Evolutionary conservation across 2,797 vertebrate species (phyloP).

Genomic region (Typhlichthys eigenmanni): DNA sequence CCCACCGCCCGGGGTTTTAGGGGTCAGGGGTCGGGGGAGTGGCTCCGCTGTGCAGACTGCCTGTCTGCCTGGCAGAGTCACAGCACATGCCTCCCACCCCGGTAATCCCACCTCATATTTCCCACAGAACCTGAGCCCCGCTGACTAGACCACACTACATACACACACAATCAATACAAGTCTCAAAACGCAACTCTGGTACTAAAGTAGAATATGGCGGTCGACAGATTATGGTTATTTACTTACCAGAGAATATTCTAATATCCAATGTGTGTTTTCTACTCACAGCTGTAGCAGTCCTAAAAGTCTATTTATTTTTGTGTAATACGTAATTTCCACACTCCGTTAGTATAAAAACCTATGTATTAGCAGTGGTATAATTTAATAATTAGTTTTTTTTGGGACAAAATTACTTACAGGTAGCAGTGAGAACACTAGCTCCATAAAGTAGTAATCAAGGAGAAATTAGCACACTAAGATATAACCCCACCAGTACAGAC

Average conservation of each 20-base stretch:
- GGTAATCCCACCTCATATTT: constrained; percentile 51
- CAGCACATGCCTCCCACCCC: constrained; percentile 68
- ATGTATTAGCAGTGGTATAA: background rate
- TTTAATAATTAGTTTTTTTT: too few relatives aligned
- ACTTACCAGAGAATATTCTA: too few relatives aligned
- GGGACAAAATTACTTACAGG: too few relatives aligned
- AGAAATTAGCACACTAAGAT: too few relatives aligned
- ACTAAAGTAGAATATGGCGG: constrained; percentile 3
- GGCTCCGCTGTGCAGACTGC: constrained; percentile 73
- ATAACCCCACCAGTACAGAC: too few relatives aligned
- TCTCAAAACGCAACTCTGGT: constrained; percentile 35
- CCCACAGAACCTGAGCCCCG: constrained; percentile 59
- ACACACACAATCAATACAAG: constrained; percentile 55
- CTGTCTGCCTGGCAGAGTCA: constrained; percentile 69
- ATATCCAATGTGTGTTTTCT: too few relatives aligned
- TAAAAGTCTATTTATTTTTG: constrained; percentile 32
- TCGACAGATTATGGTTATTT: too few relatives aligned
- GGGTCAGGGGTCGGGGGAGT: constrained; percentile 64
- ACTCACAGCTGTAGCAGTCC: too few relatives aligned
- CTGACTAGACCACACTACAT: constrained; percentile 34
- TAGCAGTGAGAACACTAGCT: too few relatives aligned
- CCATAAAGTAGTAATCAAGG: too few relatives aligned
- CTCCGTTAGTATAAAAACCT: constrained; percentile 32
- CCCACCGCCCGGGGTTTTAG: constrained; percentile 52
- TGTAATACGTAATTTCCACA: constrained; percentile 42